A percentile compares a stretch with the other conserved stretches of the same genome.
phyloP scores from a whole-genome alignment of 2,113 vertebrate species.

The Tachysurus vachellii region DNA sequence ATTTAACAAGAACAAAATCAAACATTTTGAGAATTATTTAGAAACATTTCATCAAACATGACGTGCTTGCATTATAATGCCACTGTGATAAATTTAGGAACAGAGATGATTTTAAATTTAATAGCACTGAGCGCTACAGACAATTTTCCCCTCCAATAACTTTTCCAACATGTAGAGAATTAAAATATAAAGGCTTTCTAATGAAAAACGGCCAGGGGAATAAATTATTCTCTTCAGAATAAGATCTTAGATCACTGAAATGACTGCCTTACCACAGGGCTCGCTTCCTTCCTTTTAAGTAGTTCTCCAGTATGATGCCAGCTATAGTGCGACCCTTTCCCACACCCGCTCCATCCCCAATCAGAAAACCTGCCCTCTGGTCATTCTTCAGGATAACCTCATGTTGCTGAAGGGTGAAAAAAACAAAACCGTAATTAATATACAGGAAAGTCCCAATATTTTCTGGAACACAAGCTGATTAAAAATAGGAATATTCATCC shows the following conservation, averaged over 20 bases:
- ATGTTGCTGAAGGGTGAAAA: conserved; percentile 83
- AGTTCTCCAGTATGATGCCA: conserved; percentile 94
- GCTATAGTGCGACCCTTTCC: conserved; percentile 96
- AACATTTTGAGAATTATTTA: background rate
- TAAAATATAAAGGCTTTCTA: background rate
- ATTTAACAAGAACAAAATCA: background rate
- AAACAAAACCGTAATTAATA: background rate
- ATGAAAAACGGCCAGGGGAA: background rate
- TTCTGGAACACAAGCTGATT: background rate
- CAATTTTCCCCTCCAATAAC: background rate
- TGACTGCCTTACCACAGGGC: conserved; percentile 82
- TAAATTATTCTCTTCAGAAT: background rate
- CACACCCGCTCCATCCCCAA: conserved; percentile 92
- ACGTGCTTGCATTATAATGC: too few species aligned
- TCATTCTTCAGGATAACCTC: conserved; percentile 90
- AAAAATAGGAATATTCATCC: background rate
- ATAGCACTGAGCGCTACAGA: background rate
- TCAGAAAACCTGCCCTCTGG: conserved; percentile 94
- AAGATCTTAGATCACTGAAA: background rate
- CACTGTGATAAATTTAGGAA: background rate
- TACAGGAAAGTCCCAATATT: background rate
- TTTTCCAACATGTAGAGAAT: background rate
- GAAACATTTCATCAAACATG: too few species aligned
- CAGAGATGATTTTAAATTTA: background rate
- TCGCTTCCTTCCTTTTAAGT: conserved; percentile 88